phyloP scores from a whole-genome alignment of 1,140 invertebrate genomes.

The Drosophila kohkoa region DNA sequence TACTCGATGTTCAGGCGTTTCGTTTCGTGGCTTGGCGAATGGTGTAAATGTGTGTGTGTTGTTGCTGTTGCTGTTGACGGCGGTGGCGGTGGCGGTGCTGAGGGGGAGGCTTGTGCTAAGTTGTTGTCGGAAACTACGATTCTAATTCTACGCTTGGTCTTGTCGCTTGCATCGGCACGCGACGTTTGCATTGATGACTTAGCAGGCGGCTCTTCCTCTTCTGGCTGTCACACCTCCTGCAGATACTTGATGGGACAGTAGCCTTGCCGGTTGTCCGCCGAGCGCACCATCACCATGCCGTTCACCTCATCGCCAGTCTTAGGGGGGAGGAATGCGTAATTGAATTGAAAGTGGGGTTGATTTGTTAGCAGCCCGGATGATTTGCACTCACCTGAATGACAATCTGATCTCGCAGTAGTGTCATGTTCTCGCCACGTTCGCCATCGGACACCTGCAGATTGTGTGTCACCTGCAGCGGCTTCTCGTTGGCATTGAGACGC shows the following conservation, averaged over 20 bases:
- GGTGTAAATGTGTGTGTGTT: constrained; percentile 38
- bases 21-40: constrained; percentile 47
- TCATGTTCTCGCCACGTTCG: constrained; percentile 87
- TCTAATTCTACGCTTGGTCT: constrained; percentile 84
- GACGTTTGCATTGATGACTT: constrained; percentile 77
- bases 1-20: constrained; percentile 80
- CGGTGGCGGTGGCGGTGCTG: constrained; percentile 25
- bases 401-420: constrained; percentile 89
- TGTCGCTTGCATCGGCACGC: constrained; percentile 65
- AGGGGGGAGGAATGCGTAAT: neutral
- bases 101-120: constrained; percentile 47
- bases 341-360: neutral
- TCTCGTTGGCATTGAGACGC: constrained; percentile 94
- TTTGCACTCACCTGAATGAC: constrained; percentile 89
- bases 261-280: constrained; percentile 93
- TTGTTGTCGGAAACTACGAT: constrained; percentile 79
- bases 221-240: constrained; percentile 92
- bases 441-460: constrained; percentile 88
- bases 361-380: too few relatives aligned
- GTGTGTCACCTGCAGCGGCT: constrained; percentile 93
- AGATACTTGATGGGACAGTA: constrained; percentile 93
- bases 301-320: constrained; percentile 94
- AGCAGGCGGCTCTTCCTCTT: constrained; percentile 84
- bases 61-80: constrained; percentile 6
- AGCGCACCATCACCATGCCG: constrained; percentile 96